These are phyloP conservation scores for Pachydiplax longipennis DNA, from an alignment of 2,888 invertebrate species.

Conservation along the genomic window DNA sequence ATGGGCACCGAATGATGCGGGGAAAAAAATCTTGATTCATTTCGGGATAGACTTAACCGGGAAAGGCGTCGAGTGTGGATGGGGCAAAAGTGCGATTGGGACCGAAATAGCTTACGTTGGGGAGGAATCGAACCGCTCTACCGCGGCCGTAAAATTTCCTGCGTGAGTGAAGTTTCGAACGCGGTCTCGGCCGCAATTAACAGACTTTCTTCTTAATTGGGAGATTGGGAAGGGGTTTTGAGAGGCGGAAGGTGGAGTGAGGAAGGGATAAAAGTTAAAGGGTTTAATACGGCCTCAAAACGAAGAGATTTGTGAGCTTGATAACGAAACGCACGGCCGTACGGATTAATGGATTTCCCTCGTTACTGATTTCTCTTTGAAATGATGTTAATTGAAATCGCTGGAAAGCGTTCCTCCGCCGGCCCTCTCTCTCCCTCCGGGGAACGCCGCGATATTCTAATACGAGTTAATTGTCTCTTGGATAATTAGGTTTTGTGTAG, in stretches of 20 bases:
- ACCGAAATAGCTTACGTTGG: constrained; percentile 4
- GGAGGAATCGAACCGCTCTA: background rate
- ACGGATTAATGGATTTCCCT: constrained; percentile 38
- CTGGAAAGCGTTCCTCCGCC: background rate
- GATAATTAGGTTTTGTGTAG: constrained; percentile 20
- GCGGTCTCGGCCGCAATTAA: constrained; percentile 32
- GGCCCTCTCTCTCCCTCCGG: background rate
- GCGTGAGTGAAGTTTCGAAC: constrained; percentile 41
- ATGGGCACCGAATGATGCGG: background rate
- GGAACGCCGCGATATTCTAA: background rate
- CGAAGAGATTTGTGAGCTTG: constrained; percentile 38
- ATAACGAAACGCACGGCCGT: constrained; percentile 39
- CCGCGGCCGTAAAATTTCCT: constrained; percentile 36
- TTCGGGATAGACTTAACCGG: background rate
- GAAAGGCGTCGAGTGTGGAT: background rate
- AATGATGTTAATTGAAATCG: constrained; percentile 44
- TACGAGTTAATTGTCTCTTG: constrained; percentile 21
- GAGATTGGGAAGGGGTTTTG: constrained; percentile 3
- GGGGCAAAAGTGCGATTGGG: constrained; percentile 8
- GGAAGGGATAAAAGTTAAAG: background rate
- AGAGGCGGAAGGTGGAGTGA: background rate
- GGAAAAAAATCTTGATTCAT: background rate
- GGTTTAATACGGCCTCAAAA: constrained; percentile 44
- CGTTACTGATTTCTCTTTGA: constrained; percentile 45
- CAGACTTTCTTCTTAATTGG: constrained; percentile 45